Base-by-base conservation (phyloP, 2,797 vertebrate species). In the Netta rufina region DNA sequence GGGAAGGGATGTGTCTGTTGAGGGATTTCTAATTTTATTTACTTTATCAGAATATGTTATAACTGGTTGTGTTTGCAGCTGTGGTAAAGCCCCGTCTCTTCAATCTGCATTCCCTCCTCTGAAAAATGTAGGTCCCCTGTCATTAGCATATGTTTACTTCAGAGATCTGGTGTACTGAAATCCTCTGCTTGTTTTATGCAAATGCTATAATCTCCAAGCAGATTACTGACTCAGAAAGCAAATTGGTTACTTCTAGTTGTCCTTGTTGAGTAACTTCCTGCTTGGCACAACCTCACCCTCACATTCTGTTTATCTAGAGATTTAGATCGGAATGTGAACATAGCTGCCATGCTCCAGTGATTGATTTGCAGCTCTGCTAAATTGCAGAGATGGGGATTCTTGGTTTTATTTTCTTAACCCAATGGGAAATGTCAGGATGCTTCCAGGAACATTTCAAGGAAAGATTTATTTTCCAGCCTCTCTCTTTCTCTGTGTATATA, bases 151-250 rank as follows among this genome's bases (percentile, higher is more conserved):
- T 56, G n/a, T 84, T 92, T 74, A 33, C 82, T 73, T 83, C 65
- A 11, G 70, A 33, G 71, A 84, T 79, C 49, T 83, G 69, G 5
- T 81, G 39, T n/a, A 3, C 60, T 79, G 83, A 95, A 85, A 94
- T 96, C 92, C 87, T 77, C 66, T 72, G 84, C 74, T 62, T 69
- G 49, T 88, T 87, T 77, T 54, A 60, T 89, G 86, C 84, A 88
- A 73, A 88, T 82, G 45, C 91, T 84, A 20, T 87, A 91, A 94
- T 93, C 92, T 95, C 91, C 88, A 87, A 93, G 94, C 84, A 93
- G 95, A 95, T 95, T 94, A 95, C 80, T 91, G 88, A 51, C 79
- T 94, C 61, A 45, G 47, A 84, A 61, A 90, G 76, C 83, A 92
- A 90, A 80, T 84, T 77, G 33, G 45, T 95, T 88, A 36, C 60